Percentiles rank a stretch among this genome's conserved stretches.
Conservation (phyloP, 2,113 vertebrate genomes). For the Speoplatyrhinus poulsoni region DNA sequence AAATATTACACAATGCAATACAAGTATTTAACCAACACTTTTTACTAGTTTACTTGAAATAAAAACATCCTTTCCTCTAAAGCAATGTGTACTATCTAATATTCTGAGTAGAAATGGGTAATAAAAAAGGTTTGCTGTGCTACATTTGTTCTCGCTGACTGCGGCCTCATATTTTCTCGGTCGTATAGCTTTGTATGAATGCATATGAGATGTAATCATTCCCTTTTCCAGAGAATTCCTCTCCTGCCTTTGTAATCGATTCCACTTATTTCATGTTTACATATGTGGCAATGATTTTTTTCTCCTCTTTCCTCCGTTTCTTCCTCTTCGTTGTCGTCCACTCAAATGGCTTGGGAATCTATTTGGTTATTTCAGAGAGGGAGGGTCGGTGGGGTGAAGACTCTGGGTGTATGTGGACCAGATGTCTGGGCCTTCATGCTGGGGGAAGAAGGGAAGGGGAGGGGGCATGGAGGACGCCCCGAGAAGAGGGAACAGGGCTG, state of each 20-base stretch:
- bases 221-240: conserved; percentile 4
- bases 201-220: conserved; percentile 1
- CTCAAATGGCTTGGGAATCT: conserved; percentile 60
- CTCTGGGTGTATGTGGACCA: conserved; percentile 83
- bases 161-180: background rate
- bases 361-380: conserved; percentile 59
- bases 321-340: conserved; percentile 34
- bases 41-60: background rate
- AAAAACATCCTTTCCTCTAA: background rate
- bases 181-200: background rate
- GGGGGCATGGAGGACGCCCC: conserved; percentile 41
- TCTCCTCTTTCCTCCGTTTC: conserved; percentile 9
- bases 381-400: conserved; percentile 50
- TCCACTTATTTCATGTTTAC: conserved; percentile 14
- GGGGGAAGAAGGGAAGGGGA: conserved; percentile 13
- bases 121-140: background rate
- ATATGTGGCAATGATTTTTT: conserved; percentile 15
- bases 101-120: too few relatives aligned
- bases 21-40: background rate
- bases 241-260: background rate
- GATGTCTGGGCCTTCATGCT: conserved; percentile 79
- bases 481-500: conserved; percentile 73
- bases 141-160: conserved; percentile 11
- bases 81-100: too few relatives aligned
- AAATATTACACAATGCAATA: background rate